A percentile compares a stretch with the other conserved stretches of the same genome.
Conservation (phyloP, 2,888 invertebrate species). For the Cephus pygmeus region DNA sequence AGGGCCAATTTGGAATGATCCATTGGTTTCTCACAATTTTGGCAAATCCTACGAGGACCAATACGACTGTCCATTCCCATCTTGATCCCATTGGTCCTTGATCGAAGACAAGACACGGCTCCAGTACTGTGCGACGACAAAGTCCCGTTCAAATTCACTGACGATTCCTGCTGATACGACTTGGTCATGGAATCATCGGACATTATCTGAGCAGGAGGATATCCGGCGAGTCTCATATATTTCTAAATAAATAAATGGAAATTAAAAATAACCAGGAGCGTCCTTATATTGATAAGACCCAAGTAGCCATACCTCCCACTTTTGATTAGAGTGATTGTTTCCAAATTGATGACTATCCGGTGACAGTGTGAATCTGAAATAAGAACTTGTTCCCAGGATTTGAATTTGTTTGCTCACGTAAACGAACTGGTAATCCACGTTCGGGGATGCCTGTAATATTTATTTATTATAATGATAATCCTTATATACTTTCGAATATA, state of each 20-base stretch:
- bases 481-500: neutral
- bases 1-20: neutral
- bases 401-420: slow-evolving; percentile 35
- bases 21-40: slow-evolving; percentile 24
- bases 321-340: neutral
- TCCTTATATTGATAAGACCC: neutral
- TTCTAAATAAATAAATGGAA: neutral
- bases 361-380: slow-evolving; percentile 24
- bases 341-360: neutral
- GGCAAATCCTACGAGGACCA: slow-evolving; percentile 14
- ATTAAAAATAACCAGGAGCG: neutral
- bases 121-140: neutral
- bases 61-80: neutral
- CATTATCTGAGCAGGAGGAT: neutral
- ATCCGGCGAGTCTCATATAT: neutral
- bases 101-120: neutral
- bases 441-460: slow-evolving; percentile 23
- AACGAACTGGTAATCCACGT: slow-evolving; percentile 33
- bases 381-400: slow-evolving; percentile 30
- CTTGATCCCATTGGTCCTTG: neutral
- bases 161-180: neutral
- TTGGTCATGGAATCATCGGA: neutral
- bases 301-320: neutral
- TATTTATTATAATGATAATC: neutral
- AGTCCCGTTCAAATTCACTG: neutral